phyloP scores from a whole-genome alignment of 2,888 invertebrate species.

The Nomada ruficornis region DNA sequence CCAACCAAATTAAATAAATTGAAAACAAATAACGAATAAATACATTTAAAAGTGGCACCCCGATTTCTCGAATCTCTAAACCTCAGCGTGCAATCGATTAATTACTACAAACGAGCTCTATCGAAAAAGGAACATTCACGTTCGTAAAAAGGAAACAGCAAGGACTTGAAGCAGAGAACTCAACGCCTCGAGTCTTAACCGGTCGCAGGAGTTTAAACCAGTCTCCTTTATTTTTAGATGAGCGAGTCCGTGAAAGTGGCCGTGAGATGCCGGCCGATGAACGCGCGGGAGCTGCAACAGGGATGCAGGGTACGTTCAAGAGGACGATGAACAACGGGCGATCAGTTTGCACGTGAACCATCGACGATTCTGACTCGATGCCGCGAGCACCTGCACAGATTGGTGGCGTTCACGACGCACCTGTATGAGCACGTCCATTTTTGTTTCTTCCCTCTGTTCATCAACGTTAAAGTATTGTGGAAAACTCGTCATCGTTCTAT shows the following conservation, averaged over 20 bases:
- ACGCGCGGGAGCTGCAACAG: slow-evolving; percentile 87
- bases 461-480: slow-evolving; percentile 27
- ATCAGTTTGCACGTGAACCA: neutral
- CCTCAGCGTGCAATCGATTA: too few species aligned
- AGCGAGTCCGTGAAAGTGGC: slow-evolving; percentile 92
- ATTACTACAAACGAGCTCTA: too few species aligned
- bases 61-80: too few species aligned
- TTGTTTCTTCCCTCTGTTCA: slow-evolving; percentile 46
- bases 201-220: neutral
- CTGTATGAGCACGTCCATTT: neutral
- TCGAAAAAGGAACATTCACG: too few species aligned
- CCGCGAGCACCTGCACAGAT: slow-evolving; percentile 1
- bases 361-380: neutral
- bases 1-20: too few species aligned
- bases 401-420: neutral
- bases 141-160: too few species aligned
- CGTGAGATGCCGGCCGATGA: slow-evolving; percentile 94
- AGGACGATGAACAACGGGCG: neutral
- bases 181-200: too few species aligned
- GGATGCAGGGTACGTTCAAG: slow-evolving; percentile 79
- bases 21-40: too few species aligned
- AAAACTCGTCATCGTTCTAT: slow-evolving; percentile 73
- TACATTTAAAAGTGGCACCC: too few species aligned
- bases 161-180: too few species aligned
- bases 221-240: slow-evolving; percentile 76